Base-by-base conservation (phyloP, 23 tunicate genomes). In the Clavelina lepadiformis region DNA sequence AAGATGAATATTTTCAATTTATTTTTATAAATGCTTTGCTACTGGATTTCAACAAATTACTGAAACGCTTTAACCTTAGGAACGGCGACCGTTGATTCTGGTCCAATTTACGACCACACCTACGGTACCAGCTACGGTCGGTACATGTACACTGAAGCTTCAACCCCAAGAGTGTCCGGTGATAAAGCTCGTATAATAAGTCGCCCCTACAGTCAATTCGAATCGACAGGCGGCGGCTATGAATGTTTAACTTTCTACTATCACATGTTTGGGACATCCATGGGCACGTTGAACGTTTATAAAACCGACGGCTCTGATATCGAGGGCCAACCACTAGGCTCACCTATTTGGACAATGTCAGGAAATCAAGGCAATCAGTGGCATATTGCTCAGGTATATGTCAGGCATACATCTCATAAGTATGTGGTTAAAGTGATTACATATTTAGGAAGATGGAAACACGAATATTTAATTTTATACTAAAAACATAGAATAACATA, bases 311-410 rank as follows among this genome's bases (percentile, higher is more conserved):
- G 80, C 0, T n/a, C 71, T 8, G 21, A 47, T 45, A 38, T 33
- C 3, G 73, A 81, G 1, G 80, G 70, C 1, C 37, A 46, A 20
- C 51, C 60, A 1, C 61, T 71, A 22, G 79, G 78, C 22, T 30
- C 26, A 20, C 79, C 93, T 0, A 51, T 84, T 18, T 86, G 79
- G 79, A 32, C 35, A 6, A 44, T 45, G 25, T 38, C 65, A 33
- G 97, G 89, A 4, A 56, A 89, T 69, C 97, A 89, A 69, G 97
- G 97, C 50, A 81, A 89, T 60, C 69, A 78, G n/a, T 89, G 97
- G 97, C 91, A 58, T n/a, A 71, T 81, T 31, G 89, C 97, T 41
- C 89, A 81, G 84, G 97, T 89, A n/a, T 21, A n/a, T n/a, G n/a
- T n/a, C n/a, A n/a, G n/a, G n/a, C n/a, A n/a, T n/a, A n/a, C n/a